These are phyloP conservation scores for Alviniconcha marisindica DNA, from an alignment of 1,140 invertebrate genomes.

Conservation along the genomic window DNA sequence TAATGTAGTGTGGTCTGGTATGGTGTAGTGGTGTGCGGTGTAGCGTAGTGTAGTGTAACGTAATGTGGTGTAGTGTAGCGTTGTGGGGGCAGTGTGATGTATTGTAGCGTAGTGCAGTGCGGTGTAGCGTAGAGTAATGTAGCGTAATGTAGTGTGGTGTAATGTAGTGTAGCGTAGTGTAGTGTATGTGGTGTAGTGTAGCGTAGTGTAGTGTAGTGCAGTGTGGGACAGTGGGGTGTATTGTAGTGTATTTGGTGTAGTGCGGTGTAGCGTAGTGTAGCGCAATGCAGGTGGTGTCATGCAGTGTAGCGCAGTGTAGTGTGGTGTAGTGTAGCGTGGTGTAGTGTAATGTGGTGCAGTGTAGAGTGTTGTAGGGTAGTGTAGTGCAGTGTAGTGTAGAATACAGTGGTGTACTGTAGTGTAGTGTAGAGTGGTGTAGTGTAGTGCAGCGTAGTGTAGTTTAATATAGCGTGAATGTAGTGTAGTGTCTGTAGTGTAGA, in stretches of 20 bases:
- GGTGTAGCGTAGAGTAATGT: slow-evolving; percentile 6
- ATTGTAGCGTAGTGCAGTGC: slow-evolving; percentile 31
- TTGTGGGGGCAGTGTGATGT: slow-evolving; percentile 19
- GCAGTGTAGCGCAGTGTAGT: too few relatives aligned
- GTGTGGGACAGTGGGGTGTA: not conserved
- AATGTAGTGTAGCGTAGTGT: not conserved
- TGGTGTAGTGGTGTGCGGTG: not conserved
- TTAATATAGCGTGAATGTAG: too few relatives aligned
- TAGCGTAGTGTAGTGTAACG: slow-evolving; percentile 27
- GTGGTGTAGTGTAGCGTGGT: too few relatives aligned
- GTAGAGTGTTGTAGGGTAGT: too few relatives aligned
- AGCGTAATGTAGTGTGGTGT: not conserved
- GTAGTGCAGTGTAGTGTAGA: not conserved
- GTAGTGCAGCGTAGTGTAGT: not conserved
- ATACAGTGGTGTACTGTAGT: not conserved
- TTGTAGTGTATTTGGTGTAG: not conserved
- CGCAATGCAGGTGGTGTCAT: not conserved
- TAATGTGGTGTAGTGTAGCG: slow-evolving; percentile 4
- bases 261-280: not conserved
- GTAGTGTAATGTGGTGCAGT: too few relatives aligned
- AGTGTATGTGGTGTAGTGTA: not conserved
- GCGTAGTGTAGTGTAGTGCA: not conserved
- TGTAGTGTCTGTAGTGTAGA: too few relatives aligned
- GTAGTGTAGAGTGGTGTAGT: not conserved
- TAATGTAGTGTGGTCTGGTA: not conserved